Percentiles rank a stretch among this genome's conserved stretches.
phyloP scores from a whole-genome alignment of 1,140 invertebrate genomes.

The Halyomorpha halys region DNA sequence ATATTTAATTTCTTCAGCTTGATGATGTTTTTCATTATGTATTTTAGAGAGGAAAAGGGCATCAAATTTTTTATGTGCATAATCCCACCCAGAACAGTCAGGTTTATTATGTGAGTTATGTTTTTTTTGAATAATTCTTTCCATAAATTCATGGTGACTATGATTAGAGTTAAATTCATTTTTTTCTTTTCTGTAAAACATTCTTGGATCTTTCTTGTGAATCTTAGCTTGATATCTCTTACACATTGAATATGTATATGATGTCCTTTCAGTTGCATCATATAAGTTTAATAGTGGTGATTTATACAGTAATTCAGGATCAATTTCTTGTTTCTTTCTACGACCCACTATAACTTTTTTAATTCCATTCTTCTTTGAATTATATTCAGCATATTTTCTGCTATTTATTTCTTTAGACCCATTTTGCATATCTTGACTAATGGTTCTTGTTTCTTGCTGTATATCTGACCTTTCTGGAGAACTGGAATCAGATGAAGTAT shows the following conservation, averaged over 20 bases:
- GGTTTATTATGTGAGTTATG: background rate
- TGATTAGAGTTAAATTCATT: background rate
- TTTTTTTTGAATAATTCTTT: background rate
- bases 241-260: background rate
- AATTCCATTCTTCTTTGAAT: no score
- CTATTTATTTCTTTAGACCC: no score
- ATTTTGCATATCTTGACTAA: no score
- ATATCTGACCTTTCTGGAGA: no score
- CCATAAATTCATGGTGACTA: background rate
- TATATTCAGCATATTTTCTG: no score
- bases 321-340: slow-evolving; percentile 1
- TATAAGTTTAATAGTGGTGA: background rate
- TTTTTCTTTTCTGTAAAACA: background rate
- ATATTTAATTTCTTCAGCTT: background rate
- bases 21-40: no score
- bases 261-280: background rate
- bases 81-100: slow-evolving; percentile 5
- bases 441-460: no score
- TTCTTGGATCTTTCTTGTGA: background rate
- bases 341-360: no score
- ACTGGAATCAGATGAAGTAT: no score
- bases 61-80: slow-evolving; percentile 3
- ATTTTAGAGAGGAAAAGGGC: background rate
- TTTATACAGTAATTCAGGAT: slow-evolving; percentile 1
- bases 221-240: background rate